Conservation (phyloP, 1,140 invertebrate species). For the Laupala kohalensis region DNA sequence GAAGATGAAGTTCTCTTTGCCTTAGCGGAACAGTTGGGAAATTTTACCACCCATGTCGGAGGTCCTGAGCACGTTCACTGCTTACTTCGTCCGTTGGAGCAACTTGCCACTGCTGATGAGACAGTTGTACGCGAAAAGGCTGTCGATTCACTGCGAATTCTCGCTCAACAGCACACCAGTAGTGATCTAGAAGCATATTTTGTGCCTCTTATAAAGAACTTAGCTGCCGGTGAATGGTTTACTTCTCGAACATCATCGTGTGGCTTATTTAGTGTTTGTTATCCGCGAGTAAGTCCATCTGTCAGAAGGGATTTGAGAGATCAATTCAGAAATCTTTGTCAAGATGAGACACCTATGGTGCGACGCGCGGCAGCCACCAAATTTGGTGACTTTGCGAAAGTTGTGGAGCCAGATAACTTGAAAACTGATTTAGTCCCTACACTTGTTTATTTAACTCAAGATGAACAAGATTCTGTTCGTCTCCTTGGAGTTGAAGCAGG, state of each 20-base stretch:
- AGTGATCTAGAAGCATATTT: constrained; percentile 84
- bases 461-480: constrained; percentile 97
- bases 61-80: constrained; percentile 92
- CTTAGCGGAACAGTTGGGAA: constrained; percentile 94
- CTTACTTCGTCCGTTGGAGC: constrained; percentile 80
- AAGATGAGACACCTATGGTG: constrained; percentile 99
- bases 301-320: constrained; percentile 55
- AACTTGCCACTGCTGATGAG: constrained; percentile 95
- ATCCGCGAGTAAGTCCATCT: constrained; percentile 32
- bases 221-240: constrained; percentile 92
- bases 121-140: constrained; percentile 99
- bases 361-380: constrained; percentile 94
- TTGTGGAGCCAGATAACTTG: constrained; percentile 90
- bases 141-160: constrained; percentile 84
- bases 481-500: constrained; percentile 94
- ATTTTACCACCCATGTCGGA: constrained; percentile 85
- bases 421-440: constrained; percentile 95
- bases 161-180: constrained; percentile 77
- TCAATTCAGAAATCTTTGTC: constrained; percentile 88
- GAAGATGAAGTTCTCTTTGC: constrained; percentile 97
- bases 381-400: constrained; percentile 95
- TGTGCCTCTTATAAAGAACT: constrained; percentile 79
- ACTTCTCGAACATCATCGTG: constrained; percentile 93
- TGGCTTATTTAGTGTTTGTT: constrained; percentile 76
- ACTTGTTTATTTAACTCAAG: constrained; percentile 86